Base-by-base conservation (phyloP, 2,113 vertebrate species). In the Bubo scandiacus region DNA sequence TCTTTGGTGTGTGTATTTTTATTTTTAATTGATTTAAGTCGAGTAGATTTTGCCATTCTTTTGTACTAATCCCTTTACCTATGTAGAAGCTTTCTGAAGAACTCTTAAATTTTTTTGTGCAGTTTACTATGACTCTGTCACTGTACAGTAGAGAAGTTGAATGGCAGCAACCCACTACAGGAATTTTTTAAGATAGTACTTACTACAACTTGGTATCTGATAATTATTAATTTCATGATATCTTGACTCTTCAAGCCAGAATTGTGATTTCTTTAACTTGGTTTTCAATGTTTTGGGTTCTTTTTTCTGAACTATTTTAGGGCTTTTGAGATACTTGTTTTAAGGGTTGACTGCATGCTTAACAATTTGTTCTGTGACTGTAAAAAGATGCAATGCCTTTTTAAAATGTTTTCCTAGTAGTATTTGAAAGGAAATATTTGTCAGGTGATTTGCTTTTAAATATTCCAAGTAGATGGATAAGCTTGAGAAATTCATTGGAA, bases 401-500 rank as follows among this genome's bases (percentile, higher is more conserved):
- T 74, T 9, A 0, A 81, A 87, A 62, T 67, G 47, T 88, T 94
- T 90, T 74, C 26, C 72, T 92, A 79, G 32, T 49, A 68, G 67
- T 70, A 51, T 81, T 74, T 86, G 42, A 92, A 45, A 72, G 30
- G 30, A 96, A 94, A 83, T 71, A 6, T 93, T 93, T 94, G n/a
- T 80, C 63, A 88, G 92, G 34, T 88, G 45, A 78, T 93, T 86
- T 86, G 18, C 26, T 32, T 92, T 80, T 81, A 82, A 93, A 52
- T 49, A 38, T 67, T 83, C 49, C n/a, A 81, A 49, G 29, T 43
- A 86, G 59, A 90, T 63, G 38, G 29, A 88, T 94, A 84, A 92
- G 26, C 68, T 57, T 67, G 68, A 92, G 59, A 92, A 86, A 83
- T 65, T 52, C 72, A 93, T 91, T 94, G 96, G 82, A 95, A 95